These are phyloP conservation scores for Cetoscarus ocellatus DNA, from an alignment of 2,797 vertebrate species.

Conservation along the genomic window DNA sequence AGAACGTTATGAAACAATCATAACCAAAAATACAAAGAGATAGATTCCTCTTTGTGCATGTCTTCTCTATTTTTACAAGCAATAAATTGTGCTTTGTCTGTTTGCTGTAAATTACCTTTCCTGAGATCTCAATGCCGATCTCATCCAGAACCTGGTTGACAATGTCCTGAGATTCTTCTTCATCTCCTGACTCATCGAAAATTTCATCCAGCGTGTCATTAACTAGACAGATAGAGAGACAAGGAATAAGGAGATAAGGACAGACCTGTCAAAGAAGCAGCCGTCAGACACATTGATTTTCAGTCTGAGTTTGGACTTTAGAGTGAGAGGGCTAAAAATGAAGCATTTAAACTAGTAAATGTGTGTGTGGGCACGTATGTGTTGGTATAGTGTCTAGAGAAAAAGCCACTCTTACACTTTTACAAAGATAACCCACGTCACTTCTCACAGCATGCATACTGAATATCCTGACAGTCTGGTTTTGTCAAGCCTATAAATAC, in stretches of 20 bases:
- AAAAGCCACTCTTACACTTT: background rate
- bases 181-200: slow-evolving; percentile 97
- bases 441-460: background rate
- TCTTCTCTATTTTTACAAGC: background rate
- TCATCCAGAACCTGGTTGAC: slow-evolving; percentile 98
- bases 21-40: too few relatives aligned
- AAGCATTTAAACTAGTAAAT: background rate
- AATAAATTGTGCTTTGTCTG: background rate
- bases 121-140: slow-evolving; percentile 98
- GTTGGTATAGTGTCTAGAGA: background rate
- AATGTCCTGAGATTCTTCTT: slow-evolving; percentile 98
- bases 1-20: too few relatives aligned
- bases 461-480: slow-evolving; percentile 23
- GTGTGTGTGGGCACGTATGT: background rate
- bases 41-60: background rate
- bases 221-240: slow-evolving; percentile 80
- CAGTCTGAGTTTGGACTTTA: slow-evolving; percentile 25
- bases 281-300: slow-evolving; percentile 26
- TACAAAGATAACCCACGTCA: background rate
- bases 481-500: slow-evolving; percentile 26
- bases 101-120: slow-evolving; percentile 86
- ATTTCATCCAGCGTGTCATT: slow-evolving; percentile 97
- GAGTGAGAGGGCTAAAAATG: background rate
- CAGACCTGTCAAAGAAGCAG: slow-evolving; percentile 6
- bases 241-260: background rate